Base-by-base conservation (phyloP, 2,113 vertebrate species). In the Malaclemys terrapin region DNA sequence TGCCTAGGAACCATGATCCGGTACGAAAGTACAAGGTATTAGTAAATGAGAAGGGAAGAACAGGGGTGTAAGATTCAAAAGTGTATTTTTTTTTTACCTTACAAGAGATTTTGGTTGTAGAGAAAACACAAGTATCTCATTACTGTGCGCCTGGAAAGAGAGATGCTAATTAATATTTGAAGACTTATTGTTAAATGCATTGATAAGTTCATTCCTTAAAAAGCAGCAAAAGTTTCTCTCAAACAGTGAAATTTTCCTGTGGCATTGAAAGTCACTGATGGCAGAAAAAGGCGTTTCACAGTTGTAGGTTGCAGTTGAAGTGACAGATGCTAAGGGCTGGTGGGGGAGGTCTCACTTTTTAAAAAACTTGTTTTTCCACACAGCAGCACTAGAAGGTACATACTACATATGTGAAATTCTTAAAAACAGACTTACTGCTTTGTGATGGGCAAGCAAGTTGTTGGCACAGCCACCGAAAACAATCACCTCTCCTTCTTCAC, bases 381-480 rank as follows among this genome's bases (percentile, higher is more conserved):
- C 24, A 29, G 75, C 10, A 76, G 72, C 29, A 35, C 38, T 85
- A 69, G 54, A 29, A 4, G 12, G 47, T 52, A 47, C n/a, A 38
- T n/a, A 45, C 16, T 20, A 75, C 4, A 47, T 27, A 86, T 17
- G 9, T 29, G 20, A 35, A 6, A 47, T 50, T 47, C 29, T 31
- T 25, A 38, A 25, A 10, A 22, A 12, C 3, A 53, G 87, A 98
- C 99, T 99, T 97, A 99, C 99, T 57, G 99, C 99, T 99, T 98
- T 98, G 5, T 99, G 98, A 47, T 99, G 99, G 87, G 99, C 99
- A 49, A 99, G 98, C 4, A 99, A 97, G 96, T 99, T 99, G 98
- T 99, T 99, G 96, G 99, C 99, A 87, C 99, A 99, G n/a, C 99
- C 99, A 83, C 99, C 99, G 6, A 99, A 99, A 92, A 99, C 98